These are phyloP conservation scores for Tetanocera ferruginea DNA, from an alignment of 2,888 invertebrate species.

Conservation along the genomic window DNA sequence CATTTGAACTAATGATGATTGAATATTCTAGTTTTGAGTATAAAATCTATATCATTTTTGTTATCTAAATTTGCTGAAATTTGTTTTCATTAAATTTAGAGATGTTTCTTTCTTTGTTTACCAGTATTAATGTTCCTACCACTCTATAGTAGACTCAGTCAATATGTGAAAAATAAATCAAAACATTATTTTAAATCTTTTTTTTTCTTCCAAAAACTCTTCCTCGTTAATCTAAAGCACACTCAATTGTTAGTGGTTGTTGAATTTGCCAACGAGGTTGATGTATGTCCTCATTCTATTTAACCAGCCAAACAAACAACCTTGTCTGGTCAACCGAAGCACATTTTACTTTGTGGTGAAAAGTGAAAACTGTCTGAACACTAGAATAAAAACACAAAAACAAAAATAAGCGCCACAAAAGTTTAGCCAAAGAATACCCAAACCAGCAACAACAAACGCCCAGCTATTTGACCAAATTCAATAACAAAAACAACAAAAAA, in stretches of 20 bases:
- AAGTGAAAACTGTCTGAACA: slow-evolving; percentile 8
- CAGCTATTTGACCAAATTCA: no score
- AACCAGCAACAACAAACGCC: neutral
- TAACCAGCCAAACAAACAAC: neutral
- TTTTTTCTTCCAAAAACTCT: neutral
- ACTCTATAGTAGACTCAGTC: neutral
- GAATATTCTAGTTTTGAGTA: no score
- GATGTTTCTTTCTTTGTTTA: slow-evolving; percentile 6
- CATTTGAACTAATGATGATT: no score
- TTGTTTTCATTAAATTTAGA: neutral
- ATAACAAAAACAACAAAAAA: slow-evolving; percentile 3
- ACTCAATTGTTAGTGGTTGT: no score
- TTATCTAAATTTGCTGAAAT: no score
- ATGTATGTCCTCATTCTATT: no score
- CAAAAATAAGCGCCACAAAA: neutral
- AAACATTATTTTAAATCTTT: no score
- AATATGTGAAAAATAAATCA: no score
- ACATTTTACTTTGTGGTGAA: slow-evolving; percentile 19
- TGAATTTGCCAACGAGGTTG: no score
- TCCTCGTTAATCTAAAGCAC: no score
- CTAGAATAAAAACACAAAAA: neutral
- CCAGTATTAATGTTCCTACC: neutral
- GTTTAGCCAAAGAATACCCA: neutral
- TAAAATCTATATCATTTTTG: no score
- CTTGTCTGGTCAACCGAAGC: slow-evolving; percentile 26